Evolutionary conservation across 2,888 invertebrate species (phyloP).

Genomic region (Dasysyrphus albostriatus): DNA sequence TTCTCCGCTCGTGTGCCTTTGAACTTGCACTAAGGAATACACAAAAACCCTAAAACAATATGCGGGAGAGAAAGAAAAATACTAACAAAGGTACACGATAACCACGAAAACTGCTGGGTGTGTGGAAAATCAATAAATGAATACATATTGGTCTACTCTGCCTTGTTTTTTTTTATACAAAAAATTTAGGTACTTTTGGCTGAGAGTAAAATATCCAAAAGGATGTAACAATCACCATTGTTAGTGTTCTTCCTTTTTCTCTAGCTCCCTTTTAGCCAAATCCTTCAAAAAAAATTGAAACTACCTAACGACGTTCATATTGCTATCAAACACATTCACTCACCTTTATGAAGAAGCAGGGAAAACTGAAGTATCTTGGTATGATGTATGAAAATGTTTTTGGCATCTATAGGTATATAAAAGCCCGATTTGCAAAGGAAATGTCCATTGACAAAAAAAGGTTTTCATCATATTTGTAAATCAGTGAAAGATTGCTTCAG

Average conservation of each 20-base stretch:
- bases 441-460: conserved; percentile 3
- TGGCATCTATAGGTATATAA: background rate
- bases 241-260: background rate
- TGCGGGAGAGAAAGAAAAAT: conserved; percentile 2
- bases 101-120: background rate
- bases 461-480: background rate
- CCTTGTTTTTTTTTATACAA: background rate
- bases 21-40: background rate
- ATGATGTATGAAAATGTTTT: conserved; percentile 4
- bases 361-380: background rate
- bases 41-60: background rate
- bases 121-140: conserved; percentile 62
- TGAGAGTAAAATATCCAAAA: conserved; percentile 21
- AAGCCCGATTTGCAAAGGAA: background rate
- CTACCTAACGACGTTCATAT: background rate
- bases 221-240: conserved; percentile 14
- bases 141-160: conserved; percentile 33
- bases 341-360: background rate
- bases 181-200: conserved; percentile 27
- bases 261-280: background rate
- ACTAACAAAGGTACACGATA: conserved; percentile 12
- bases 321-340: background rate
- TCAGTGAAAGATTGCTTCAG: background rate
- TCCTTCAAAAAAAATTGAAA: conserved; percentile 19
- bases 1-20: conserved; percentile 20